Base-by-base conservation (phyloP, 2,888 invertebrate species). In the Dasysyrphus tricinctus region DNA sequence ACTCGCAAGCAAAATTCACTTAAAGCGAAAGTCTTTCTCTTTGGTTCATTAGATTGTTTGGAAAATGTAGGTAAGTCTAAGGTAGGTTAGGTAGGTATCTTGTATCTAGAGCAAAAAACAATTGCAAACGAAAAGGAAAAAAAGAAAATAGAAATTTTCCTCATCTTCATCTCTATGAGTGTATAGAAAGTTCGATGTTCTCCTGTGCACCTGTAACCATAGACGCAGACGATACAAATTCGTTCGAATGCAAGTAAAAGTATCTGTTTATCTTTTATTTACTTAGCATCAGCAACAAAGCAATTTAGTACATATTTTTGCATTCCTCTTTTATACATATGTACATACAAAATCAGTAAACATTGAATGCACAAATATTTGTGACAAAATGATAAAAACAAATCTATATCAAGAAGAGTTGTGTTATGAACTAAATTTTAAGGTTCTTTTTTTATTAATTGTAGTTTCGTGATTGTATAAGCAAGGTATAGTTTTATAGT, bases 41-140 rank as follows among this genome's bases (percentile, higher is more conserved):
- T 76, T 14, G 19, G 14, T 37, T 16, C 47, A 47, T 56, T n/a
- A 65, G 56, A 11, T 19, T 37, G 57, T 42, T 14, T 24, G 14
- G 42, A 12, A n/a, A 42, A 24, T 19, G 12, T 19, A 34, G 1
- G 9, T 59, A 9, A 9, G 6, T 5, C 24, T 24, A 24, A 24
- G 24, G 24, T 24, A 24, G 3, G n/a, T 8, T n/a, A 61, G 12
- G 9, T 39, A 24, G 11, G 61, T 16, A 34, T 63, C 29, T 37
- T 56, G 14, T 70, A 81, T 76, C 72, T 81, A 49, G 76, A 81
- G 76, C 81, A 44, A 75, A 44, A 75, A 47, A 56, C 76, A 70
- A 51, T 63, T 69, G 47, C 61, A 63, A 59, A 32, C 29, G 49
- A 49, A 74, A 12, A 16, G 11, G 8, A 37, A 37, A 57, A 56